Conservation (phyloP, 1,140 invertebrate species). For the Delia radicum region DNA sequence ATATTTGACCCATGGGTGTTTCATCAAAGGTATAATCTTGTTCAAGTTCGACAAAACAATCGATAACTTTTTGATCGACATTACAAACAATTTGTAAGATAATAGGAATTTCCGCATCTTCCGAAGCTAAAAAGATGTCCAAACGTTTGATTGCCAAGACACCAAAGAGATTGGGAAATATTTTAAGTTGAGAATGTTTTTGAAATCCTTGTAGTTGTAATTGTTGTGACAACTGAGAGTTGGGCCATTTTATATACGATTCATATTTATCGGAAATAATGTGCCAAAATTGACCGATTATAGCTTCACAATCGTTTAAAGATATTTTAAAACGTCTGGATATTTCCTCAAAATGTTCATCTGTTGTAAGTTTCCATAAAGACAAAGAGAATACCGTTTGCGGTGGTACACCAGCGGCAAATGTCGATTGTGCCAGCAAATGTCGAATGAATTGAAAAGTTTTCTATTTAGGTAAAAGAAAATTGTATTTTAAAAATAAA, state of each 20-base stretch:
- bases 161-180: constrained; percentile 44
- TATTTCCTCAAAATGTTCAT: constrained; percentile 53
- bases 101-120: constrained; percentile 47
- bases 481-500: neutral
- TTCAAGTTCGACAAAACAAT: constrained; percentile 49
- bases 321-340: constrained; percentile 45
- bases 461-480: neutral
- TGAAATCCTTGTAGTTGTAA: constrained; percentile 39
- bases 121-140: constrained; percentile 47
- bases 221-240: constrained; percentile 41
- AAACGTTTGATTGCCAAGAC: constrained; percentile 43
- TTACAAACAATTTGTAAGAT: constrained; percentile 49
- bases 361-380: constrained; percentile 50
- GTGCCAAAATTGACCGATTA: constrained; percentile 48
- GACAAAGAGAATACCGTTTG: constrained; percentile 46
- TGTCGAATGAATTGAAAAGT: neutral
- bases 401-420: constrained; percentile 25
- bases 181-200: constrained; percentile 30
- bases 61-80: constrained; percentile 45
- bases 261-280: constrained; percentile 50
- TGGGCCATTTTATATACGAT: constrained; percentile 52
- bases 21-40: constrained; percentile 48
- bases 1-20: constrained; percentile 47
- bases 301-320: constrained; percentile 40
- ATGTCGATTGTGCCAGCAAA: constrained; percentile 34